These are phyloP conservation scores for Theonella swinhoei DNA, from an alignment of 37 sponge, comb jelly and placozoan genomes.

Conservation along the genomic window DNA sequence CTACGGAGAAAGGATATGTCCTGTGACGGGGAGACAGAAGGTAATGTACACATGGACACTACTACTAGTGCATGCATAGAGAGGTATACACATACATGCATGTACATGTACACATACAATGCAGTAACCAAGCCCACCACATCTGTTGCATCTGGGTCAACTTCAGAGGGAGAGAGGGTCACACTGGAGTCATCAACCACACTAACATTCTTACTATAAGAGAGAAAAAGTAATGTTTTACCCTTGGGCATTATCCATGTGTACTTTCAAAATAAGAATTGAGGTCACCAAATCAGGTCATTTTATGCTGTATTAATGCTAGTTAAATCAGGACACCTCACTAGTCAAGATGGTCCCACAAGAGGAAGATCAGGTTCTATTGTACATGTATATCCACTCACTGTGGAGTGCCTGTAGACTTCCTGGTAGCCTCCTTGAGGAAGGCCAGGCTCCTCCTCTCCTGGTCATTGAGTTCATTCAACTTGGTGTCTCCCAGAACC, in stretches of 20 bases:
- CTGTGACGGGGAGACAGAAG: not conserved
- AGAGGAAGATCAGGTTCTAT: not conserved
- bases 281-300: too few relatives aligned
- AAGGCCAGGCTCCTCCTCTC: slow-evolving; percentile 71
- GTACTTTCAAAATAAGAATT: too few relatives aligned
- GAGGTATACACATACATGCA: too few relatives aligned
- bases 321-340: too few relatives aligned
- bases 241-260: too few relatives aligned
- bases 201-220: not conserved
- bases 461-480: slow-evolving; percentile 68
- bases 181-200: slow-evolving; percentile 51
- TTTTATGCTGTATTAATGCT: not conserved
- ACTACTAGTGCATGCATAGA: too few relatives aligned
- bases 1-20: slow-evolving; percentile 57
- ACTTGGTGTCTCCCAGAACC: slow-evolving; percentile 63
- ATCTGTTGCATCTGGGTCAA: slow-evolving; percentile 49
- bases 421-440: slow-evolving; percentile 26
- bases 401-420: slow-evolving; percentile 4
- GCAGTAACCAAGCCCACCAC: slow-evolving; percentile 45
- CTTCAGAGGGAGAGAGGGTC: slow-evolving; percentile 51
- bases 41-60: not conserved
- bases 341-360: too few relatives aligned
- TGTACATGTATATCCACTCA: slow-evolving; percentile 11
- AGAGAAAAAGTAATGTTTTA: not conserved
- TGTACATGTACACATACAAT: too few relatives aligned